phyloP scores from a whole-genome alignment of 2,797 vertebrate genomes.

The Florisuga fusca region DNA sequence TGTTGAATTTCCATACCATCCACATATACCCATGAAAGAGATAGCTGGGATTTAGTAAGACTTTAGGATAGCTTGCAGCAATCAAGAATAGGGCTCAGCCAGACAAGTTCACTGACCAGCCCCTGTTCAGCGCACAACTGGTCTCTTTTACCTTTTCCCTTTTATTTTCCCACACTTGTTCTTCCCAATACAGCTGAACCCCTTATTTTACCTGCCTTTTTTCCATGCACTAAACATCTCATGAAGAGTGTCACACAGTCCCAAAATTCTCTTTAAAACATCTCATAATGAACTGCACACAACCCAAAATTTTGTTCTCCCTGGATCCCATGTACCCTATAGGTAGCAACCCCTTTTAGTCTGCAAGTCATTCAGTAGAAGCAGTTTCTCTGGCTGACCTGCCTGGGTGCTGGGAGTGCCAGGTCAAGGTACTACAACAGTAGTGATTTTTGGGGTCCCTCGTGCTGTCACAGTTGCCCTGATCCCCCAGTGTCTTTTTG shows the following conservation, averaged over 20 bases:
- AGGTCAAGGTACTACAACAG: neutral
- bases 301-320: neutral
- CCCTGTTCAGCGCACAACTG: neutral
- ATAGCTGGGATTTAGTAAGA: neutral
- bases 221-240: neutral
- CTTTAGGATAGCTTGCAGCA: neutral
- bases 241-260: neutral
- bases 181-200: neutral
- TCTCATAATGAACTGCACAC: neutral
- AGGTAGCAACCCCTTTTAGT: neutral
- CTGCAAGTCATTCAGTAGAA: neutral
- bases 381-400: neutral
- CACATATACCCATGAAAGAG: rapidly evolving
- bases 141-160: neutral
- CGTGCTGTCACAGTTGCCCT: neutral
- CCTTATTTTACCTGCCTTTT: neutral
- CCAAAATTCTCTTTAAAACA: neutral
- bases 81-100: neutral
- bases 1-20: neutral
- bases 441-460: neutral
- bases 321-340: neutral
- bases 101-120: neutral
- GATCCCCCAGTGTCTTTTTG: neutral
- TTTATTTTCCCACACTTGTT: neutral
- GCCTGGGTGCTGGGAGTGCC: rapidly evolving